Percentiles rank a stretch among this genome's conserved stretches.
Evolutionary conservation across 1,140 invertebrate species (phyloP).

Genomic region (Pissodes strobi): DNA sequence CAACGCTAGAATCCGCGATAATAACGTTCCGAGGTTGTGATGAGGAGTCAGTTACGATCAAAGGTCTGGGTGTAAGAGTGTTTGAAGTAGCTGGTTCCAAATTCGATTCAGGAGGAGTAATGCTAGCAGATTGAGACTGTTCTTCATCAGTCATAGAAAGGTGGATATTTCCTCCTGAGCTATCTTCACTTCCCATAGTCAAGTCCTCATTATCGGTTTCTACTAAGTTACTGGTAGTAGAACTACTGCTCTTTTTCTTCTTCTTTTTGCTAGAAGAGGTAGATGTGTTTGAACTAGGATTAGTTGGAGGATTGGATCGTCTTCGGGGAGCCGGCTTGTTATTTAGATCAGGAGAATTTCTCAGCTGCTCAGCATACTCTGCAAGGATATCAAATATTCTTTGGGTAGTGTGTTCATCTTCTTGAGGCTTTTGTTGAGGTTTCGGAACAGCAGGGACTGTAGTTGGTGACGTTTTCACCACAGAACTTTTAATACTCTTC

Average conservation of each 20-base stretch:
- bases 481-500: constrained; percentile 51
- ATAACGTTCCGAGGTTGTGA: constrained; percentile 61
- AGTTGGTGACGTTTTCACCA: constrained; percentile 42
- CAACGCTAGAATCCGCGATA: constrained; percentile 60
- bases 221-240: constrained; percentile 23
- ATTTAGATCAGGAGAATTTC: constrained; percentile 78
- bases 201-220: constrained; percentile 65
- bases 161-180: constrained; percentile 69
- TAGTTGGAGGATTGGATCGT: constrained; percentile 73
- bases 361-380: constrained; percentile 77
- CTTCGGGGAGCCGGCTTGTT: constrained; percentile 79
- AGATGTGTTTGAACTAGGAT: constrained; percentile 70
- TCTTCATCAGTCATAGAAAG: constrained; percentile 56
- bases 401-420: constrained; percentile 81
- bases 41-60: constrained; percentile 46
- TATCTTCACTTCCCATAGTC: constrained; percentile 73
- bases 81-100: constrained; percentile 39
- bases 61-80: constrained; percentile 40
- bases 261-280: constrained; percentile 62
- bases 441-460: constrained; percentile 66
- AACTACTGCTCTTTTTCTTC: constrained; percentile 46
- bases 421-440: constrained; percentile 75
- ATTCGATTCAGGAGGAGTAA: constrained; percentile 49
- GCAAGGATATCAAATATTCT: constrained; percentile 80
- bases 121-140: constrained; percentile 44